phyloP scores from a whole-genome alignment of 1,140 invertebrate genomes.

The Geopemphigus sp. region DNA sequence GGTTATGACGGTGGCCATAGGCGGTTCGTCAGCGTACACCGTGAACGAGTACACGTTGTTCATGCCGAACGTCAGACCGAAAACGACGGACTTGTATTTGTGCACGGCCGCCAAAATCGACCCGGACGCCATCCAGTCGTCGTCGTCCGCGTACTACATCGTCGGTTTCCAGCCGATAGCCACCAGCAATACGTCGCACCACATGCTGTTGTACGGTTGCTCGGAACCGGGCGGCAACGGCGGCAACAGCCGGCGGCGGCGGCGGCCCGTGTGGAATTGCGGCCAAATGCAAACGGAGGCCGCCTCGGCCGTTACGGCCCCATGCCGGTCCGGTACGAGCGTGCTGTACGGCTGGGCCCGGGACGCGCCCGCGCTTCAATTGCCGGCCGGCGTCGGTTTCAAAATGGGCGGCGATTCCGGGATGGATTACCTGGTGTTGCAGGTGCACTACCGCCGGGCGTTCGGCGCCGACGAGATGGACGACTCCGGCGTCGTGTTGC shows the following conservation, averaged over 20 bases:
- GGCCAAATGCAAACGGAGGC: constrained; percentile 89
- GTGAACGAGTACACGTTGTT: too few species aligned
- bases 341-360: constrained; percentile 94
- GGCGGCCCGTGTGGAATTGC: constrained; percentile 89
- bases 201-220: constrained; percentile 96
- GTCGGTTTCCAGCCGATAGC: constrained; percentile 93
- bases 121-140: constrained; percentile 69
- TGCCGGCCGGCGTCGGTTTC: constrained; percentile 84
- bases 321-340: constrained; percentile 66
- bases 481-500: constrained; percentile 75
- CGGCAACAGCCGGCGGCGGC: too few species aligned
- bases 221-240: constrained; percentile 74
- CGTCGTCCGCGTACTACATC: constrained; percentile 59
- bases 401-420: constrained; percentile 70
- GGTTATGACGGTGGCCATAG: too few species aligned
- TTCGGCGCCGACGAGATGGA: constrained; percentile 76
- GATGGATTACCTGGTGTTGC: constrained; percentile 79
- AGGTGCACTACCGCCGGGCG: constrained; percentile 85
- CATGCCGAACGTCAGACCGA: too few species aligned
- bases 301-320: constrained; percentile 53
- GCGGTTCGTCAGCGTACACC: too few species aligned
- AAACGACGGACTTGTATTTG: constrained; percentile 74
- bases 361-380: constrained; percentile 79
- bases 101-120: constrained; percentile 80
- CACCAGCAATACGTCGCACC: constrained; percentile 86